Base-by-base conservation (phyloP, 2,113 vertebrate genomes). In the Ailuropoda melanoleuca region DNA sequence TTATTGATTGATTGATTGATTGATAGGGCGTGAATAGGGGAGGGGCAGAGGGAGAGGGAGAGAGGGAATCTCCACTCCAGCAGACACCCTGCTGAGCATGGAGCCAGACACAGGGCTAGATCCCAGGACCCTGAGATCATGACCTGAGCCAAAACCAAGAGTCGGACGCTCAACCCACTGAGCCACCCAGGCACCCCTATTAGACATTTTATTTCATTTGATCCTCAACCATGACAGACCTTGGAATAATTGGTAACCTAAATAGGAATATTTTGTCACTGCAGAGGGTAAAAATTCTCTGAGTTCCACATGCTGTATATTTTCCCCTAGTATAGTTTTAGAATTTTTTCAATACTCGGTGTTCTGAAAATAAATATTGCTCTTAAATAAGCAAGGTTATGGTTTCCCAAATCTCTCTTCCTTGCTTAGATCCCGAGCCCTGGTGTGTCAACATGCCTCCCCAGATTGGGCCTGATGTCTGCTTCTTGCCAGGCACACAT, bases 401-500 rank as follows among this genome's bases (percentile, higher is more conserved):
- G 3, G 11, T 43, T 60, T 37, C 56, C 64, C 50, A 17, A 1
- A 6, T 29, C 17, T 10, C 80, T 64, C 37, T n/a, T 3, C 15
- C 12, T 37, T 23, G 29, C 39, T 29, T 66, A 19, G 31, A 37
- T 75, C 48, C 43, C 19, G 6, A 39, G 8, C 43, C 62, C 46
- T 14, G 31, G 12, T 8, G 2, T 26, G 0, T 8, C 37, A 8
- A 53, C 11, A 3, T 4, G 4, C 58, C 39, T 6, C 13, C 75
- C 31, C 13, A 1, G 48, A 0, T 4, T 0, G 39, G 50, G n/a
- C 29, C 37, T 14, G 31, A 3, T 1, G 31, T 9, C 17, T 2
- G 17, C n/a, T 18, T 0, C 37, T 19, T 24, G 1, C 17, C 1
- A 0, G 5, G 6, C 39, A 1, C 4, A 14, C 0, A 0, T 19